phyloP scores from a whole-genome alignment of 1,140 invertebrate genomes.

The Pseudomyrmex concolor region DNA sequence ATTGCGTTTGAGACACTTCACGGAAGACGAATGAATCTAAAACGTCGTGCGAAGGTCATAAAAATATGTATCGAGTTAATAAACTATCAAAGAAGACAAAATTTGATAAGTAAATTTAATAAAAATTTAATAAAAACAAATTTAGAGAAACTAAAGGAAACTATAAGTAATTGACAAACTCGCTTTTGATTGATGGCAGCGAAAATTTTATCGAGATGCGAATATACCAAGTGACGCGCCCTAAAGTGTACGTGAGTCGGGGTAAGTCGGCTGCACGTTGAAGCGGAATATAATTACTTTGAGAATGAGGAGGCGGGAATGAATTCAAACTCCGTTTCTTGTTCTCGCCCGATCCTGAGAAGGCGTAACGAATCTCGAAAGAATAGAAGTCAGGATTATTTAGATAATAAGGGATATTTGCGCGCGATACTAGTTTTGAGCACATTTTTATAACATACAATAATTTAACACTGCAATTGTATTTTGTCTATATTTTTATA shows the following conservation, averaged over 20 bases:
- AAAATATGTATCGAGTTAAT: not conserved
- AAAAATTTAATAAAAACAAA: not conserved
- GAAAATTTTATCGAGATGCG: constrained; percentile 22
- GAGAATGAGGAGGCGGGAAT: constrained; percentile 73
- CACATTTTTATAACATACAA: too few relatives aligned
- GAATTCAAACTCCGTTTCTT: constrained; percentile 75
- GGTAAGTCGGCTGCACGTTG: constrained; percentile 56
- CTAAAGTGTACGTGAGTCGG: not conserved
- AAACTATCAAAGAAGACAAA: too few relatives aligned
- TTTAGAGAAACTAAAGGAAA: not conserved
- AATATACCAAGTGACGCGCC: constrained; percentile 15
- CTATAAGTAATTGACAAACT: constrained; percentile 7
- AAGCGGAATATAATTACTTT: constrained; percentile 72
- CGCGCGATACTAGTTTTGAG: too few relatives aligned
- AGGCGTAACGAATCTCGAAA: constrained; percentile 1
- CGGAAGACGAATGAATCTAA: constrained; percentile 17
- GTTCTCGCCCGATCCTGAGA: constrained; percentile 19
- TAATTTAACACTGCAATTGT: too few relatives aligned
- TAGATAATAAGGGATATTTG: too few relatives aligned
- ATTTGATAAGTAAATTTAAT: not conserved
- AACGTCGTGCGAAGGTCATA: too few relatives aligned
- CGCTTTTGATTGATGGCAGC: constrained; percentile 11
- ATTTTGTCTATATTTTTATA: not conserved
- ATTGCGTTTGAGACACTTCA: constrained; percentile 22
- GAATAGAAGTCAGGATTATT: constrained; percentile 50